These are phyloP conservation scores for Lacerta bilineata DNA, from an alignment of 2,797 vertebrate species.

Conservation along the genomic window DNA sequence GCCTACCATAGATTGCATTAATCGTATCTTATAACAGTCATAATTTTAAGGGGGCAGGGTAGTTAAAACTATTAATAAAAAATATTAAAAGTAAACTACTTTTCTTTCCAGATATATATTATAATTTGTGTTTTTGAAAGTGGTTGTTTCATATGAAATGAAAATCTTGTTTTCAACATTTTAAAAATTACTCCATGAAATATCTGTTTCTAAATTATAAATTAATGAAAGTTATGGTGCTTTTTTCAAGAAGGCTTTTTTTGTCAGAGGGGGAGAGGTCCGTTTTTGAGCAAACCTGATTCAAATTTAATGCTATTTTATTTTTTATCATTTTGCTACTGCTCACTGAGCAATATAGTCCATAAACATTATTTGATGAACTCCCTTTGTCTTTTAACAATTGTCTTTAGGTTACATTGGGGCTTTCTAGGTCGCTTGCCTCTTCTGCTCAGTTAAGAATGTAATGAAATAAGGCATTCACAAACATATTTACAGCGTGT, in stretches of 20 bases:
- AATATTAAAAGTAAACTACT: not conserved
- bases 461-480: conserved; percentile 57
- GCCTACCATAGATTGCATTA: not conserved
- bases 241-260: conserved; percentile 18
- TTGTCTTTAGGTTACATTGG: conserved; percentile 57
- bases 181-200: not conserved
- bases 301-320: not conserved
- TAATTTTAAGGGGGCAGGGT: not conserved
- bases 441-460: conserved; percentile 45
- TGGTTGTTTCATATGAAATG: not conserved
- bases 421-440: conserved; percentile 69
- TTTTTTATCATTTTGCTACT: conserved; percentile 14
- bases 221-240: not conserved
- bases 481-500: conserved; percentile 65
- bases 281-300: not conserved
- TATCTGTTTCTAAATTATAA: not conserved
- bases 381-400: conserved; percentile 63
- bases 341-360: conserved; percentile 27
- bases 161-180: not conserved
- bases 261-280: not conserved
- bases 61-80: not conserved
- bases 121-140: not conserved
- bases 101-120: not conserved
- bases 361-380: conserved; percentile 55
- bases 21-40: not conserved